phyloP scores from a whole-genome alignment of 2,797 vertebrate species.

The Chiloscyllium punctatum region DNA sequence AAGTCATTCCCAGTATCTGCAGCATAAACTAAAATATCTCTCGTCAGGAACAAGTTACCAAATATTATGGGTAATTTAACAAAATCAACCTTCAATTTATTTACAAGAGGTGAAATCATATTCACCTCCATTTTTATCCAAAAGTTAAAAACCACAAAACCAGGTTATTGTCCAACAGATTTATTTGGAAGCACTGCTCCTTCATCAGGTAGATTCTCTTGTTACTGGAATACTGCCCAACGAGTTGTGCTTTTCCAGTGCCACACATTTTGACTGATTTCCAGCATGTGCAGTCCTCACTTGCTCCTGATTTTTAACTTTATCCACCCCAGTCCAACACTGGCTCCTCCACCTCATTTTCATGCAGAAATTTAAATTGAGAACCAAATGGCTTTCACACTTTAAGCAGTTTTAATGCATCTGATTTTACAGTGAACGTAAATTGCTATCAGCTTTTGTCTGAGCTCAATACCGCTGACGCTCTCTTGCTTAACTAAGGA shows the following conservation, averaged over 20 bases:
- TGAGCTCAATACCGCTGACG: conserved; percentile 18
- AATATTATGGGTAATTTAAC: not conserved
- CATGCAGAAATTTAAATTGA: no score
- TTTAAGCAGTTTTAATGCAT: conserved; percentile 1
- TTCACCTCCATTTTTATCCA: not conserved
- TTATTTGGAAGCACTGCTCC: no score
- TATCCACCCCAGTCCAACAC: no score
- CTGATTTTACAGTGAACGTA: conserved; percentile 23
- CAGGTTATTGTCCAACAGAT: no score
- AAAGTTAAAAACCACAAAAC: no score
- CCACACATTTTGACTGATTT: no score
- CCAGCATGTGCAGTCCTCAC: no score
- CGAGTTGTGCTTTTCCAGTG: no score
- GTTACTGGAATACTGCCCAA: no score
- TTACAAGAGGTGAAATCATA: not conserved
- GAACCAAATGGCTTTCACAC: conserved; percentile 1
- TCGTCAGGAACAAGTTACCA: not conserved
- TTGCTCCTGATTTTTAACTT: no score
- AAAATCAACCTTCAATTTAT: not conserved
- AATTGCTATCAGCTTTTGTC: conserved; percentile 36
- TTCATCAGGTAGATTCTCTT: no score
- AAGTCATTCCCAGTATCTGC: not conserved
- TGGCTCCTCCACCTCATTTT: no score
- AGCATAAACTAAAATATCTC: not conserved
- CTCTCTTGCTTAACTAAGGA: not conserved